Percentiles rank a stretch among this genome's conserved stretches.
Evolutionary conservation across 2,888 invertebrate species (phyloP).

Genomic region (Limnephilus lunatus): DNA sequence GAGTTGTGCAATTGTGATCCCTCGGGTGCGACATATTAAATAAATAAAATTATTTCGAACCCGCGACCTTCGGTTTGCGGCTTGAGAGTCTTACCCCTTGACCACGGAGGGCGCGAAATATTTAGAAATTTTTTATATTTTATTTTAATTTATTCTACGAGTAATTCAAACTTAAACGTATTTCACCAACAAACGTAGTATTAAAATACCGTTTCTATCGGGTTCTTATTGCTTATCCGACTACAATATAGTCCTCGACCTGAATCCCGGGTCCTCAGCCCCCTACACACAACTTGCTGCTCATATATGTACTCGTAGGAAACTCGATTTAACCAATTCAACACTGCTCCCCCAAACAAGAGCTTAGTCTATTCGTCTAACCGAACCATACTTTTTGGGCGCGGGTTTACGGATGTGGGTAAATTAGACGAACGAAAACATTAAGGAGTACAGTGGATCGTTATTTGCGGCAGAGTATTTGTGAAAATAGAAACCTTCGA

Average conservation of each 20-base stretch:
- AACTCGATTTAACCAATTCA: neutral
- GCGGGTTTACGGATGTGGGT: neutral
- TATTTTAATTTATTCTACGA: neutral
- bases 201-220: neutral
- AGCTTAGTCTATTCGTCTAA: neutral
- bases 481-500: neutral
- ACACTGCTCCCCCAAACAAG: neutral
- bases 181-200: neutral
- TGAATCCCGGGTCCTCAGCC: neutral
- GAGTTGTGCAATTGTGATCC: too few species aligned
- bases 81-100: too few species aligned
- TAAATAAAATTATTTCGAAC: too few species aligned
- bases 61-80: too few species aligned
- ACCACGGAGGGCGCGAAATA: too few species aligned
- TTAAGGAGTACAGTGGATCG: neutral
- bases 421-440: neutral
- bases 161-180: neutral
- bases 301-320: neutral
- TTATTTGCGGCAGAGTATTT: neutral
- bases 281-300: neutral
- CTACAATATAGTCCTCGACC: neutral
- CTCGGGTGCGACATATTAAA: too few species aligned
- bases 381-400: neutral
- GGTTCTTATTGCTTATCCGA: neutral
- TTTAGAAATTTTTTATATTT: neutral